Conservation (phyloP, 2,113 vertebrate genomes). For the Scortum barcoo region DNA sequence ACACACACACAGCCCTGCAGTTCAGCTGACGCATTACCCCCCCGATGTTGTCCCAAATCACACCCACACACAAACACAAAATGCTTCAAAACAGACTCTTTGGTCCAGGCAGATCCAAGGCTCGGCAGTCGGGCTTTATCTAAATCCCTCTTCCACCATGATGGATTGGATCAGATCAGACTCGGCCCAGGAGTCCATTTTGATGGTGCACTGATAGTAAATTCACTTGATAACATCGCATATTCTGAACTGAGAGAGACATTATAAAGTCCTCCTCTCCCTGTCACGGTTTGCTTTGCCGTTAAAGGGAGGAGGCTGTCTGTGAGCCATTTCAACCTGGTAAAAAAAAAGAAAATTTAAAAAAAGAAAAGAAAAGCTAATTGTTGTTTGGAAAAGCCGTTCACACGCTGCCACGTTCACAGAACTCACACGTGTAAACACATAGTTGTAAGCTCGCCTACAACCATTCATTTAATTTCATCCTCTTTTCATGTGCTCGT, state of each 20-base stretch:
- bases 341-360: conserved; percentile 37
- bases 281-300: conserved; percentile 40
- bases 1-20: not conserved
- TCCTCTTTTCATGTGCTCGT: not conserved
- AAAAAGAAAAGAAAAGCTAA: too few relatives aligned
- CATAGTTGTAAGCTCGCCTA: not conserved
- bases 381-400: conserved; percentile 26
- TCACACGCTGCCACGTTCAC: conserved; percentile 18
- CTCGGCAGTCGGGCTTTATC: conserved; percentile 49
- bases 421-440: not conserved
- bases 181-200: conserved; percentile 59
- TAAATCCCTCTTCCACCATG: conserved; percentile 60
- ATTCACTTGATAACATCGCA: conserved; percentile 49
- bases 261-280: conserved; percentile 31
- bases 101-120: conserved; percentile 34
- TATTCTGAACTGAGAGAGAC: conserved; percentile 45
- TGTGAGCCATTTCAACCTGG: conserved; percentile 25
- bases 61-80: conserved; percentile 41
- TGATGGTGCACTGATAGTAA: conserved; percentile 63
- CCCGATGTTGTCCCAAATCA: conserved; percentile 43
- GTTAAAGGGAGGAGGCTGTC: conserved; percentile 19
- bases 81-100: conserved; percentile 42
- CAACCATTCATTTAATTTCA: conserved; percentile 13
- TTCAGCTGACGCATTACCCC: conserved; percentile 28
- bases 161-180: conserved; percentile 67